Evolutionary conservation across 2,888 invertebrate genomes (phyloP), one percentile per base, ranked within the genome.

Genomic region (Tholera decimalis): DNA sequence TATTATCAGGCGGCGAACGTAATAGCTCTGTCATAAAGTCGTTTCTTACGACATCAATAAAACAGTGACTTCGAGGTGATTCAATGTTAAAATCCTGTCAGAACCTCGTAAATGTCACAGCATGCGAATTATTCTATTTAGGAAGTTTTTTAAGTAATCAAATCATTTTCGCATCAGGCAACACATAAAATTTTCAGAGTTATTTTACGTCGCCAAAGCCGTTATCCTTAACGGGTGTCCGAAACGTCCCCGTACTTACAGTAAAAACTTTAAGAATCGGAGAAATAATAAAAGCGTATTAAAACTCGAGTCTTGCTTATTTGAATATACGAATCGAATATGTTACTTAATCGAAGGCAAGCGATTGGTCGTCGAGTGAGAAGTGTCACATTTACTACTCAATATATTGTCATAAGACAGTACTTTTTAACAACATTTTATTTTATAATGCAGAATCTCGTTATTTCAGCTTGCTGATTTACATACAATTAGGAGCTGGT

Each of bases 401-500:
- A 85, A 87, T 91, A 88, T 89, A 87, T 89, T 89, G 83, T 84
- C 85, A 89, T 91, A 87, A 89, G 89, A 86, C 84, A 81, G 86
- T 85, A 81, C 77, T 85, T 86, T 85, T 89, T 85, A 81, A 84
- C 86, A 85, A 84, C 77, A 77, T 87, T 82, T 81, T 83, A 83
- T 83, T 86, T 85, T 82, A 77, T 83, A 82, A 81, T 77, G 77
- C 72, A 80, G 82, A 77, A 76, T 80, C 77, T 83, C 63, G 82
- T 84, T 82, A 83, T 83, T 78, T 73, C 65, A 76, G 74, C 57
- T 60, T 64, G 75, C 76, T 83, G 79, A 85, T 86, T 83, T 85
- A 85, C 80, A 79, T 83, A 83, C 73, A 82, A 80, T 86, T 80
- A 79, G 69, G 79, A 78, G 73, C 78, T 77, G 64, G 71, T 79